Percentiles rank a stretch among this genome's conserved stretches.
phyloP scores from a whole-genome alignment of 2,888 invertebrate species.

The Ceriagrion tenellum region DNA sequence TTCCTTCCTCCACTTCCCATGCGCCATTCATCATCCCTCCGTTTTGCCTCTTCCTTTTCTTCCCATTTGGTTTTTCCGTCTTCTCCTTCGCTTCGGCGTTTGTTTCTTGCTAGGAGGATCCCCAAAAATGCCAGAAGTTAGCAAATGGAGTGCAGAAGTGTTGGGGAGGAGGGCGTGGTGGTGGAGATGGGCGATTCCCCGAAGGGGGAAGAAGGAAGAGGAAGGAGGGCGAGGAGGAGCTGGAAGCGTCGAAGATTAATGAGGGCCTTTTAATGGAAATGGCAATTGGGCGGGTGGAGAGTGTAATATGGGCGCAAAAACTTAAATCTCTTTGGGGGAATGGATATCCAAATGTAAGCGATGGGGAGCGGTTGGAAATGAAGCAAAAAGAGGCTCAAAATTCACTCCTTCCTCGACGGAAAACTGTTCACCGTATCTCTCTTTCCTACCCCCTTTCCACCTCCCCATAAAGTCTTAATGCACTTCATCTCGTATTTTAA shows the following conservation, averaged over 20 bases:
- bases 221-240: background rate
- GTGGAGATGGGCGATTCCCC: background rate
- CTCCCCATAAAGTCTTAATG: background rate
- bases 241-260: constrained; percentile 49
- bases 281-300: constrained; percentile 57
- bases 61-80: background rate
- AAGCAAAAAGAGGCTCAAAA: constrained; percentile 49
- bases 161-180: background rate
- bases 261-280: constrained; percentile 64
- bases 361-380: constrained; percentile 34
- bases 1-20: background rate
- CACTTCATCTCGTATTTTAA: background rate
- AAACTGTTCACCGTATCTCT: background rate
- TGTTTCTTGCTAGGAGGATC: background rate
- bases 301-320: constrained; percentile 54
- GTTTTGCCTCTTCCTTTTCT: background rate
- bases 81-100: background rate
- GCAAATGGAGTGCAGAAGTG: constrained; percentile 37
- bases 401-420: background rate
- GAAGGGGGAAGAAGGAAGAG: background rate
- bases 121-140: constrained; percentile 28
- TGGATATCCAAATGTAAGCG: constrained; percentile 59
- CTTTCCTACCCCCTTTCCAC: background rate
- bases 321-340: constrained; percentile 15
- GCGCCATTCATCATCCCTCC: too few relatives aligned